A percentile compares a stretch with the other conserved stretches of the same genome.
These are phyloP conservation scores for Cepaea nemoralis DNA, from an alignment of 1,140 invertebrate genomes.

Conservation along the genomic window DNA sequence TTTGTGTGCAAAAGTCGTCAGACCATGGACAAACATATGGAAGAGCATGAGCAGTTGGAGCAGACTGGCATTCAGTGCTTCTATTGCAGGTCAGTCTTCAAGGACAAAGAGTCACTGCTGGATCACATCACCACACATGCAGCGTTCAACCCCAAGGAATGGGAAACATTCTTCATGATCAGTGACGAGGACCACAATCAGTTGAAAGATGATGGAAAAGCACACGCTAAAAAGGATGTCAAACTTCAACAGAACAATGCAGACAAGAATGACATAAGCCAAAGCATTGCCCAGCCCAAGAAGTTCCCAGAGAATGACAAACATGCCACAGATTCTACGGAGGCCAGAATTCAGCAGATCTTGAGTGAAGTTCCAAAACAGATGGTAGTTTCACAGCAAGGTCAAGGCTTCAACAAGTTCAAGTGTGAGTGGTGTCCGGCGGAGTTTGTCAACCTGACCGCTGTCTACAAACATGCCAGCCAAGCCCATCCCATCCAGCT, in stretches of 20 bases:
- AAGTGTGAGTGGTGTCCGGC: slow-evolving; percentile 67
- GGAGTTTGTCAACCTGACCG: slow-evolving; percentile 58
- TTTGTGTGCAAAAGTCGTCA: slow-evolving; percentile 60
- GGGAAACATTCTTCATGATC: slow-evolving; percentile 48
- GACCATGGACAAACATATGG: slow-evolving; percentile 58
- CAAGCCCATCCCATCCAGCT: slow-evolving; percentile 59
- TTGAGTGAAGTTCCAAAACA: slow-evolving; percentile 37
- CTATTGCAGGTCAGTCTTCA: slow-evolving; percentile 59
- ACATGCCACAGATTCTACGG: not conserved
- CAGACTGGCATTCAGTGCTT: slow-evolving; percentile 53
- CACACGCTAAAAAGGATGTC: not conserved
- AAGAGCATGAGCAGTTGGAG: slow-evolving; percentile 56
- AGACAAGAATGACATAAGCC: not conserved
- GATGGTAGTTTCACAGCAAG: not conserved
- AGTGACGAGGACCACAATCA: slow-evolving; percentile 44
- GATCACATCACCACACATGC: slow-evolving; percentile 63
- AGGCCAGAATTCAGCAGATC: slow-evolving; percentile 40
- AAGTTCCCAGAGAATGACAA: not conserved
- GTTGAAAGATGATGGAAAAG: slow-evolving; percentile 24
- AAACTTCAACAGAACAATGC: not conserved
- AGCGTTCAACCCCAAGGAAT: slow-evolving; percentile 61
- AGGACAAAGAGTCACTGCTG: slow-evolving; percentile 55
- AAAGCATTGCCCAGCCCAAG: not conserved
- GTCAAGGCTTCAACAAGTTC: slow-evolving; percentile 29
- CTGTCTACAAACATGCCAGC: slow-evolving; percentile 62